These are phyloP conservation scores for Mareca penelope DNA, from an alignment of 2,797 vertebrate genomes.

Conservation along the genomic window DNA sequence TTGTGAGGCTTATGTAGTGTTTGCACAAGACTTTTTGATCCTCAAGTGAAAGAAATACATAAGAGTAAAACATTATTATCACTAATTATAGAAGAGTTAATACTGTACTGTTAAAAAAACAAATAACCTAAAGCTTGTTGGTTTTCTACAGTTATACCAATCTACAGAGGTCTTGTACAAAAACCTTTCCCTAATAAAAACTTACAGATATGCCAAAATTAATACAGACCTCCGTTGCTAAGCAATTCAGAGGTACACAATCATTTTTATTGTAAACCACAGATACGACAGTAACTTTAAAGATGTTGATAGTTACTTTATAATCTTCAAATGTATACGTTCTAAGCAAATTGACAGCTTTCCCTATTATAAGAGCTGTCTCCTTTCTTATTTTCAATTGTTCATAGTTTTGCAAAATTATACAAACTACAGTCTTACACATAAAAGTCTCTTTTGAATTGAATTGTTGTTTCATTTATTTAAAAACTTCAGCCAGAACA, in stretches of 20 bases:
- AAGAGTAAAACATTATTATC: background rate
- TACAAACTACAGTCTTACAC: background rate
- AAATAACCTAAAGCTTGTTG: background rate
- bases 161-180: background rate
- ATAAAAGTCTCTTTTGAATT: background rate
- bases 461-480: background rate
- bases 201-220: constrained; percentile 32
- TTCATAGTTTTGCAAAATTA: background rate
- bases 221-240: constrained; percentile 33
- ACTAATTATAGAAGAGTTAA: constrained; percentile 19
- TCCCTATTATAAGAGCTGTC: background rate
- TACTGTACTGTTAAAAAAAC: background rate
- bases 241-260: background rate
- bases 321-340: background rate
- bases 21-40: constrained; percentile 2
- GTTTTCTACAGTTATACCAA: background rate
- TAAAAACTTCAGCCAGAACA: background rate
- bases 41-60: background rate
- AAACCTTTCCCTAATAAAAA: background rate
- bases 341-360: background rate
- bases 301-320: background rate
- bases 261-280: background rate
- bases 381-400: background rate
- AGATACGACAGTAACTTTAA: background rate
- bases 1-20: background rate